These are phyloP conservation scores for Phylloscopus whistleri DNA, from an alignment of 2,113 vertebrate species.

Conservation along the genomic window DNA sequence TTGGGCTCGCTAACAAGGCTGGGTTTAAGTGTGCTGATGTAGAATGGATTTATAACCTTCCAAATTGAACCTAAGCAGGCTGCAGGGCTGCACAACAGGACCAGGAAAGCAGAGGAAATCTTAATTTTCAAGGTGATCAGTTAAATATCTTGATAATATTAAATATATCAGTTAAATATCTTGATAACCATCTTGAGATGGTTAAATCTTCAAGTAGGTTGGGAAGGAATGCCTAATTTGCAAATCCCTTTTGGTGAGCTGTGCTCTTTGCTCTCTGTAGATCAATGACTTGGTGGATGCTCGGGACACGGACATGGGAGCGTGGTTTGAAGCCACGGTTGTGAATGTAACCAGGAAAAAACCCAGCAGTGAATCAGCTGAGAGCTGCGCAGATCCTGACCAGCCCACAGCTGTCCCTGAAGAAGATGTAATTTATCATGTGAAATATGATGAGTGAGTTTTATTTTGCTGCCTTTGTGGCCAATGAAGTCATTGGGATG, in stretches of 20 bases:
- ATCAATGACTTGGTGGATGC: constrained; percentile 91
- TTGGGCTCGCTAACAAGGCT: not conserved
- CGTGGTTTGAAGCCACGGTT: constrained; percentile 94
- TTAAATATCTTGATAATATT: not conserved
- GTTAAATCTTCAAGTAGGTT: not conserved
- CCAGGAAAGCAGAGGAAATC: not conserved
- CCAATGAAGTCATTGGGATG: not conserved
- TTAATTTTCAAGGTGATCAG: not conserved
- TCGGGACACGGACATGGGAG: constrained; percentile 91
- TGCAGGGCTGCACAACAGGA: not conserved
- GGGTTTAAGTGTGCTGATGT: not conserved
- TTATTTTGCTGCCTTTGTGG: not conserved
- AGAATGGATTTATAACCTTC: not conserved
- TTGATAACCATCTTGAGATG: not conserved
- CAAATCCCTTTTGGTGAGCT: not conserved
- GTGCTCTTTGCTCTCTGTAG: constrained; percentile 53
- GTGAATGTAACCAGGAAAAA: constrained; percentile 80
- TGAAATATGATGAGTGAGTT: constrained; percentile 97
- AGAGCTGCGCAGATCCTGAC: not conserved
- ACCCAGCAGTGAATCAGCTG: not conserved
- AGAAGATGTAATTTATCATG: constrained; percentile 83
- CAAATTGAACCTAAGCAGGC: not conserved
- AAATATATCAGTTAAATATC: not conserved
- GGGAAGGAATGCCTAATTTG: not conserved
- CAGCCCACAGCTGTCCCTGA: constrained; percentile 1